Percentiles rank a stretch among this genome's conserved stretches.
Evolutionary conservation across 2,113 vertebrate genomes (phyloP).

Genomic region (Neogobius melanostomus): DNA sequence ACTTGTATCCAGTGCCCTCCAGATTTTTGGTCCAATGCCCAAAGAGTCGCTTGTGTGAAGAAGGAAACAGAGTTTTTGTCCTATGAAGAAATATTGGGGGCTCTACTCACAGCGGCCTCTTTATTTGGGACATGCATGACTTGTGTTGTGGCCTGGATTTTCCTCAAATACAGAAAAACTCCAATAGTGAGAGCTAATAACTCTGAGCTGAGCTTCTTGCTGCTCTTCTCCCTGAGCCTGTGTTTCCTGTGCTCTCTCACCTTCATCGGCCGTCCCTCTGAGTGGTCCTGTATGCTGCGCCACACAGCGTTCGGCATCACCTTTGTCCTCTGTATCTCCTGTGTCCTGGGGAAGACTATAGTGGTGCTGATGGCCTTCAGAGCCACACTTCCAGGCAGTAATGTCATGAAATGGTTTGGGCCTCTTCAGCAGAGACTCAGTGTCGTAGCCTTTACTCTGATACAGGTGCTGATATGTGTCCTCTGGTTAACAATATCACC

Average conservation of each 20-base stretch:
- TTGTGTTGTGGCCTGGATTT: conserved; percentile 51
- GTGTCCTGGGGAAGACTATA: conserved; percentile 49
- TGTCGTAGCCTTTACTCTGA: conserved; percentile 66
- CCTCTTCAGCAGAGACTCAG: conserved; percentile 66
- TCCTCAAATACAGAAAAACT: conserved; percentile 66
- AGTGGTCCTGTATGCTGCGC: conserved; percentile 72
- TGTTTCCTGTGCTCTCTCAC: conserved; percentile 73
- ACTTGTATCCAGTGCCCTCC: conserved; percentile 59
- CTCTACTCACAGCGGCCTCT: conserved; percentile 57
- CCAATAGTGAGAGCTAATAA: conserved; percentile 68
- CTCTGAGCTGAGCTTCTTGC: conserved; percentile 69
- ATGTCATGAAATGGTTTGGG: conserved; percentile 55
- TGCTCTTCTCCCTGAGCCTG: conserved; percentile 67
- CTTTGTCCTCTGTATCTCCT: conserved; percentile 70
- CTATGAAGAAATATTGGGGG: conserved; percentile 68
- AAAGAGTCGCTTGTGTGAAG: conserved; percentile 57
- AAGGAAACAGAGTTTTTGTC: conserved; percentile 69
- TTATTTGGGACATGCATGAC: conserved; percentile 61
- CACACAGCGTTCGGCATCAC: conserved; percentile 71
- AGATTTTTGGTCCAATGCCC: conserved; percentile 71
- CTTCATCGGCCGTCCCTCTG: conserved; percentile 68
- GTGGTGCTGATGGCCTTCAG: conserved; percentile 52
- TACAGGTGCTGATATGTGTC: conserved; percentile 69
- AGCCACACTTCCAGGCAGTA: conserved; percentile 45
- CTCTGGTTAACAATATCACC: conserved; percentile 67